Evolutionary conservation across 2,888 invertebrate species (phyloP).

Genomic region (Philonicus albiceps): DNA sequence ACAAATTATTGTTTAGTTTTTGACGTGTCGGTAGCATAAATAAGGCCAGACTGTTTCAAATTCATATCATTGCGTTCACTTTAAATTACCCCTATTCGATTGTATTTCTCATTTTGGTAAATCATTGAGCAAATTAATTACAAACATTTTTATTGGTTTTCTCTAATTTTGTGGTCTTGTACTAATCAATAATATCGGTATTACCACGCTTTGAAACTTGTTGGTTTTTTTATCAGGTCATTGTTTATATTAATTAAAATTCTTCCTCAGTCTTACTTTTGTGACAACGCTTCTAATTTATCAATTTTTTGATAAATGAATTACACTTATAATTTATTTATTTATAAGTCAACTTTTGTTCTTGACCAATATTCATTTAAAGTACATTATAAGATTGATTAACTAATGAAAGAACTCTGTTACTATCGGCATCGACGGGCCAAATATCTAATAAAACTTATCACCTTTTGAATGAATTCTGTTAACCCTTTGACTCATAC

Average conservation of each 20-base stretch:
- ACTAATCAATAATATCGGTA: neutral
- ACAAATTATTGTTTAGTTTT: neutral
- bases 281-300: neutral
- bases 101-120: neutral
- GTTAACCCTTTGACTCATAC: too few relatives aligned
- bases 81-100: neutral
- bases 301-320: too few relatives aligned
- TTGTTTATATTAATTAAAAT: neutral
- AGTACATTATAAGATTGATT: too few relatives aligned
- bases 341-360: too few relatives aligned
- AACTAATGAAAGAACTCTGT: too few relatives aligned
- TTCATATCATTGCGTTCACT: neutral
- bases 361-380: too few relatives aligned
- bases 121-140: neutral
- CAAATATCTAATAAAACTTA: too few relatives aligned
- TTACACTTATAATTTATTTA: too few relatives aligned
- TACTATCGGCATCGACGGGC: too few relatives aligned
- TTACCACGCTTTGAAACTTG: neutral
- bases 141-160: neutral
- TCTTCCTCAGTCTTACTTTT: neutral
- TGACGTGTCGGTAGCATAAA: neutral
- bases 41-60: neutral
- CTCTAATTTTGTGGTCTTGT: neutral
- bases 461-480: too few relatives aligned
- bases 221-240: neutral